Percentiles rank a stretch among this genome's conserved stretches.
phyloP scores from a whole-genome alignment of 92 coral and sea anemone genomes.

The Epizoanthus scotinus region DNA sequence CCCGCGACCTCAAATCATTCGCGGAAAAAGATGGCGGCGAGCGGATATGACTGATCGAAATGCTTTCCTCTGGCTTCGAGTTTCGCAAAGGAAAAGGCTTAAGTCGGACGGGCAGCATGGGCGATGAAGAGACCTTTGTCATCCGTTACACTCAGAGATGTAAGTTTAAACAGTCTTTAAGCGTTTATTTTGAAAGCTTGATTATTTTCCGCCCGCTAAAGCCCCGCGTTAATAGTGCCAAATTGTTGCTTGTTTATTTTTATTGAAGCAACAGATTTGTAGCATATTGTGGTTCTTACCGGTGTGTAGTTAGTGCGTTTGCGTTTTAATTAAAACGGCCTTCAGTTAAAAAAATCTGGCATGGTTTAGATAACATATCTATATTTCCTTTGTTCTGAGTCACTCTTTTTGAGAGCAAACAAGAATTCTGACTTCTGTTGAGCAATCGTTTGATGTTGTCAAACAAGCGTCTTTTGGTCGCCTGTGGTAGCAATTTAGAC shows the following conservation, averaged over 20 bases:
- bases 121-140: constrained; percentile 78
- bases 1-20: constrained; percentile 35
- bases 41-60: constrained; percentile 6
- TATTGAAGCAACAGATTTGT: background rate
- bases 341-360: background rate
- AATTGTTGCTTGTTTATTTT: background rate
- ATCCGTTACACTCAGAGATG: constrained; percentile 88
- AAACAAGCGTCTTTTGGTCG: background rate
- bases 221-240: constrained; percentile 20
- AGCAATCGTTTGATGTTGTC: constrained; percentile 10
- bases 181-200: background rate
- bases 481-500: constrained; percentile 14
- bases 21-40: constrained; percentile 45
- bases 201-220: constrained; percentile 10
- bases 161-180: constrained; percentile 57
- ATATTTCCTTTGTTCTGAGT: background rate
- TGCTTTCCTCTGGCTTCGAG: constrained; percentile 22
- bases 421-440: background rate
- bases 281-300: background rate
- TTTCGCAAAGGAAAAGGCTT: constrained; percentile 32
- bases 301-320: background rate
- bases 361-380: background rate
- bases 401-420: background rate
- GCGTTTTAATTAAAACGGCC: background rate
- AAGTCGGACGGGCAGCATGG: constrained; percentile 45